phyloP scores from a whole-genome alignment of 1,140 invertebrate species.

The Hypothenemus hampei region DNA sequence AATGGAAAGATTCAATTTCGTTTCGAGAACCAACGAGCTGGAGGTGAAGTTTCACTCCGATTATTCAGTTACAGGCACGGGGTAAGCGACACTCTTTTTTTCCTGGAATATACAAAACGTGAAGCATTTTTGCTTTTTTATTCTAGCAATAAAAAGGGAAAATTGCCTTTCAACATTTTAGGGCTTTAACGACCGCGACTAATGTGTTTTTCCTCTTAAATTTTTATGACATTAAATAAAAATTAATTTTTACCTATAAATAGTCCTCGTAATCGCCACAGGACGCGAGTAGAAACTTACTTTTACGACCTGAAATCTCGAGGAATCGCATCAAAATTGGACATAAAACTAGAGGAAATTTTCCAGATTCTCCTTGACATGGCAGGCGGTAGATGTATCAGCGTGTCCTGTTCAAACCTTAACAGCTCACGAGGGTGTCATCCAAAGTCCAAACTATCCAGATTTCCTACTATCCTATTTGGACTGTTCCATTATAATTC shows the following conservation, averaged over 20 bases:
- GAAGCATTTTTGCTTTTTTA: too few species aligned
- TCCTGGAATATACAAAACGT: too few species aligned
- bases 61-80: conserved; percentile 60
- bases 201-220: too few species aligned
- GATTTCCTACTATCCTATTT: conserved; percentile 58
- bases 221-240: too few species aligned
- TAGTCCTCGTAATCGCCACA: too few species aligned
- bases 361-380: conserved; percentile 53
- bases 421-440: conserved; percentile 55
- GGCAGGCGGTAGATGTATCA: conserved; percentile 62
- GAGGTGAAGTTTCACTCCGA: conserved; percentile 65
- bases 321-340: not conserved
- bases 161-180: too few species aligned
- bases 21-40: conserved; percentile 56
- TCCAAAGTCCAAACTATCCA: conserved; percentile 64
- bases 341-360: not conserved
- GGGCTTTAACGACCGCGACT: too few species aligned
- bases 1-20: conserved; percentile 55
- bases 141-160: too few species aligned
- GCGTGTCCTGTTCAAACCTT: conserved; percentile 60
- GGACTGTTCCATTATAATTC: conserved; percentile 62
- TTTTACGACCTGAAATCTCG: not conserved
- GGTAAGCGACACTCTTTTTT: too few species aligned
- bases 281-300: too few species aligned
- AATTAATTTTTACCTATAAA: too few species aligned